phyloP scores from a whole-genome alignment of 1,140 invertebrate genomes.

The Spodoptera litura region DNA sequence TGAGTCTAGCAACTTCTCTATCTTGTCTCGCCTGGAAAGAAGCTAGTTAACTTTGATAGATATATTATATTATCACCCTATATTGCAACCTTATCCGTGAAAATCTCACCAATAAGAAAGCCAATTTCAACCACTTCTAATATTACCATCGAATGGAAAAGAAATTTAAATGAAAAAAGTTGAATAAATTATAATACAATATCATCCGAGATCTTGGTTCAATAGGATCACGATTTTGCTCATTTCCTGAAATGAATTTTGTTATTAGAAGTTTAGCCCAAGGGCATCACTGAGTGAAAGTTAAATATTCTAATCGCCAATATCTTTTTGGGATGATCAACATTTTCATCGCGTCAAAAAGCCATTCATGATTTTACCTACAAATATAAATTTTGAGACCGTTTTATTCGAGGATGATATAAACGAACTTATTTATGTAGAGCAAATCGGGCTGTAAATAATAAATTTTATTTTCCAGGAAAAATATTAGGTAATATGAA shows the following conservation, averaged over 20 bases:
- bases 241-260: constrained; percentile 18
- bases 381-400: not conserved
- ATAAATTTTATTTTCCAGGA: too few species aligned
- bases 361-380: not conserved
- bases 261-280: constrained; percentile 15
- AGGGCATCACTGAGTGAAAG: constrained; percentile 3
- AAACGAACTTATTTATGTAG: too few species aligned
- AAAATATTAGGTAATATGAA: too few species aligned
- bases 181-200: constrained; percentile 8
- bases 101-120: too few species aligned
- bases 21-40: too few species aligned
- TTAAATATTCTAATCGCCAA: constrained; percentile 20
- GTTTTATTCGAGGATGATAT: too few species aligned
- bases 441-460: too few species aligned
- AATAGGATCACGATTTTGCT: constrained; percentile 20
- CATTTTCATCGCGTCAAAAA: not conserved
- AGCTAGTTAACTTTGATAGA: too few species aligned
- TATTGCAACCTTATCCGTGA: too few species aligned
- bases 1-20: too few species aligned
- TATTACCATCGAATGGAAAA: not conserved
- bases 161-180: constrained; percentile 2
- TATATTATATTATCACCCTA: too few species aligned
- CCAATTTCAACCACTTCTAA: not conserved
- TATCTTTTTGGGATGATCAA: not conserved
- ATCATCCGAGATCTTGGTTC: not conserved